phyloP scores from a whole-genome alignment of 2,113 vertebrate genomes.

The Vimba vimba region DNA sequence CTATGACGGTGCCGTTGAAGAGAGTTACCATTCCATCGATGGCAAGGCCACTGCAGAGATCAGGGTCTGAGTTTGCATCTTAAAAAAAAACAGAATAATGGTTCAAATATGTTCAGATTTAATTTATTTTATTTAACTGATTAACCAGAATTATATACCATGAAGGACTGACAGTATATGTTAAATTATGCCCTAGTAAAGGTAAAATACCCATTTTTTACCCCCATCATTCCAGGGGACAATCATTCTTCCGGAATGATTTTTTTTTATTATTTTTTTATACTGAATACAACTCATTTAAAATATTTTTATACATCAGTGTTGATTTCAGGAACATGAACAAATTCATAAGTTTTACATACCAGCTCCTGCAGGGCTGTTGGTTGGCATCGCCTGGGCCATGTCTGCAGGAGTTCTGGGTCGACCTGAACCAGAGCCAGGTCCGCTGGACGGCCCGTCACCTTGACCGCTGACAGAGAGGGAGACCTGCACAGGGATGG shows the following conservation, averaged over 20 bases:
- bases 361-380: constrained; percentile 22
- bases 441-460: neutral
- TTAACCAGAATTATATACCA: neutral
- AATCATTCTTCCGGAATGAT: too few species aligned
- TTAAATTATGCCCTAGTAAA: neutral
- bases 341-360: neutral
- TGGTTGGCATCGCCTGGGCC: constrained; percentile 42
- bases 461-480: constrained; percentile 20
- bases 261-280: too few species aligned
- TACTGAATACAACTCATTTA: neutral
- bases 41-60: constrained; percentile 83
- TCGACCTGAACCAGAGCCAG: constrained; percentile 20
- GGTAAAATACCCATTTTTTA: too few species aligned
- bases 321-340: neutral
- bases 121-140: neutral
- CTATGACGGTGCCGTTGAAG: constrained; percentile 83
- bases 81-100: neutral
- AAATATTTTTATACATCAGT: neutral
- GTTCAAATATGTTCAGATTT: neutral
- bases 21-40: constrained; percentile 83
- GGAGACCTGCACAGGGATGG: constrained; percentile 37
- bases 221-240: too few species aligned
- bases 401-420: constrained; percentile 63
- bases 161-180: neutral
- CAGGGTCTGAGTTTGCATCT: constrained; percentile 69